Evolutionary conservation across 2,797 vertebrate genomes (phyloP).

Genomic region (Vipera latastei): DNA sequence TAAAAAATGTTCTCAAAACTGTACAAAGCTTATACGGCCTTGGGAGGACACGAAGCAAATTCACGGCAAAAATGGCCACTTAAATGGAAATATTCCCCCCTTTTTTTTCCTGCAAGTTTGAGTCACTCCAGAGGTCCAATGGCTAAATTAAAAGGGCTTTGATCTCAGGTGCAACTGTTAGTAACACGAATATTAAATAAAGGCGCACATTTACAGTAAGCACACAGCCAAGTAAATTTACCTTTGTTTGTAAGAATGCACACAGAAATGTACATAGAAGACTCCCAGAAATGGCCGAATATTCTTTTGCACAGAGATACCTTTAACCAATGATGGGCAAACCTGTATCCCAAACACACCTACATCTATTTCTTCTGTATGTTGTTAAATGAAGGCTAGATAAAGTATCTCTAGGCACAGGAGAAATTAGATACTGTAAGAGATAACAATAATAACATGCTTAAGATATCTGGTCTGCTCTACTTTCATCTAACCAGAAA

Average conservation of each 20-base stretch:
- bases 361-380: background rate
- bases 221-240: background rate
- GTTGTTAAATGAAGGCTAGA: background rate
- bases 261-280: background rate
- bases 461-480: background rate
- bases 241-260: background rate
- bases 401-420: background rate
- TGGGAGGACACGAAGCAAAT: background rate
- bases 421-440: background rate
- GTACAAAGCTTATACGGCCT: no score
- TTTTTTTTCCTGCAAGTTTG: background rate
- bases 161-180: constrained; percentile 17
- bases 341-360: background rate
- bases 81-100: background rate
- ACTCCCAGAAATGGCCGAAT: background rate
- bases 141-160: constrained; percentile 2
- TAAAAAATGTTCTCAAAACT: background rate
- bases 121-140: background rate
- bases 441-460: background rate
- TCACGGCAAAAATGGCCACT: background rate
- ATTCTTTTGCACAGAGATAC: background rate
- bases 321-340: background rate
- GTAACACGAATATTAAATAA: background rate
- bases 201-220: background rate
- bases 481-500: background rate